Conservation (phyloP, 2,888 invertebrate genomes). For the Epirrita christyi region DNA sequence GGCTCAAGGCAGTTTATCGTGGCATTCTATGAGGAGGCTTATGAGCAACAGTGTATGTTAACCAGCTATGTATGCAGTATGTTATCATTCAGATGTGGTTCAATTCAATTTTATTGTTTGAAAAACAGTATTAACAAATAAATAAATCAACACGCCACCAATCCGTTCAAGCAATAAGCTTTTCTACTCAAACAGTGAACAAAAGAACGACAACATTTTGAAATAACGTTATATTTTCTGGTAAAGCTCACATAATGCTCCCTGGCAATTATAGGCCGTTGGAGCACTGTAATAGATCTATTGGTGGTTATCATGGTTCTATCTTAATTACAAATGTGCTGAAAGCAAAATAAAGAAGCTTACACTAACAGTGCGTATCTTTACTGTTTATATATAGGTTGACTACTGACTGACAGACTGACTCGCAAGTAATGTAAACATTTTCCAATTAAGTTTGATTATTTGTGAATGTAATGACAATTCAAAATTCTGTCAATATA, state of each 20-base stretch:
- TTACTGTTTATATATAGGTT: not conserved
- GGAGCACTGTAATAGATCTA: conserved; percentile 63
- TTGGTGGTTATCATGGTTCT: conserved; percentile 57
- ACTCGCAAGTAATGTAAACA: too few relatives aligned
- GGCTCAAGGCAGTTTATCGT: too few relatives aligned
- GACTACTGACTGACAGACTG: too few relatives aligned
- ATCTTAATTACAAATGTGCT: conserved; percentile 73
- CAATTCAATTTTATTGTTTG: not conserved
- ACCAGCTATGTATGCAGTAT: too few relatives aligned
- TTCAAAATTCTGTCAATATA: too few relatives aligned
- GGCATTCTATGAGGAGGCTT: too few relatives aligned
- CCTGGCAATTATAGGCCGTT: conserved; percentile 65
- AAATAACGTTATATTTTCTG: conserved; percentile 59
- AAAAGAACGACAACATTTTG: conserved; percentile 50
- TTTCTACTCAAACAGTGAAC: conserved; percentile 23
- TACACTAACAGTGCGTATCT: conserved; percentile 28
- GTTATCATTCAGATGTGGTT: not conserved
- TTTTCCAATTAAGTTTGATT: too few relatives aligned
- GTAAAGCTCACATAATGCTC: conserved; percentile 61
- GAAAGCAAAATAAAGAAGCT: conserved; percentile 49
- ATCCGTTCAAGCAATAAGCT: conserved; percentile 31
- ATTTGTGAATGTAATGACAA: too few relatives aligned
- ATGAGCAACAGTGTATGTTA: too few relatives aligned
- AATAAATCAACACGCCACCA: conserved; percentile 35
- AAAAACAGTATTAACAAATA: conserved; percentile 10